Conservation (phyloP, 2,113 vertebrate genomes). For the Rhizomys pruinosus region DNA sequence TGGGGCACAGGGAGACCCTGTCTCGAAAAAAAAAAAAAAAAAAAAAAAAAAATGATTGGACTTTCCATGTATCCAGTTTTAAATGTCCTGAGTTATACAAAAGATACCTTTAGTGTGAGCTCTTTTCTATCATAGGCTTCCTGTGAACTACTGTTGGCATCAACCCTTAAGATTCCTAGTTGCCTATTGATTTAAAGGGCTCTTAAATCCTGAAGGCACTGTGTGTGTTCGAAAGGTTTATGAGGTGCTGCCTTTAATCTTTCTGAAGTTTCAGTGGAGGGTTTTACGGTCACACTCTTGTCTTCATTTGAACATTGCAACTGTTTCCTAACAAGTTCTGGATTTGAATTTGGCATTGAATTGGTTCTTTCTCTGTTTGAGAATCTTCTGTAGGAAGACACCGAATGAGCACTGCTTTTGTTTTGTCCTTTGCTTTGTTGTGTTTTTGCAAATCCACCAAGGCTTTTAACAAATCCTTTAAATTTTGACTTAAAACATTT, state of each 20-base stretch:
- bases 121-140: not conserved
- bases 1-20: too few species aligned
- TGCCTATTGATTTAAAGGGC: constrained; percentile 49
- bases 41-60: too few species aligned
- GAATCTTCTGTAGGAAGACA: not conserved
- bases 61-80: not conserved
- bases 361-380: constrained; percentile 20
- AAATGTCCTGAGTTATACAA: not conserved
- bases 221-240: constrained; percentile 56
- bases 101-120: not conserved
- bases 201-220: constrained; percentile 50
- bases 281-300: constrained; percentile 27
- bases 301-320: constrained; percentile 25
- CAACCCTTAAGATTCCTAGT: not conserved
- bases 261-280: constrained; percentile 40
- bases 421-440: not conserved
- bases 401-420: not conserved
- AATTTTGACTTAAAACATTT: not conserved
- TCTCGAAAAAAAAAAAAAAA: too few species aligned
- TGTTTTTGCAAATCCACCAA: not conserved
- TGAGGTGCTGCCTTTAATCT: constrained; percentile 52
- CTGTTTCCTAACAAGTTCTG: constrained; percentile 33
- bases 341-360: constrained; percentile 5
- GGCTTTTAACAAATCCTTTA: not conserved
- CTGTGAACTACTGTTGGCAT: not conserved